Evolutionary conservation across 2,888 invertebrate genomes (phyloP).

Genomic region (Hypomecis atomaria): DNA sequence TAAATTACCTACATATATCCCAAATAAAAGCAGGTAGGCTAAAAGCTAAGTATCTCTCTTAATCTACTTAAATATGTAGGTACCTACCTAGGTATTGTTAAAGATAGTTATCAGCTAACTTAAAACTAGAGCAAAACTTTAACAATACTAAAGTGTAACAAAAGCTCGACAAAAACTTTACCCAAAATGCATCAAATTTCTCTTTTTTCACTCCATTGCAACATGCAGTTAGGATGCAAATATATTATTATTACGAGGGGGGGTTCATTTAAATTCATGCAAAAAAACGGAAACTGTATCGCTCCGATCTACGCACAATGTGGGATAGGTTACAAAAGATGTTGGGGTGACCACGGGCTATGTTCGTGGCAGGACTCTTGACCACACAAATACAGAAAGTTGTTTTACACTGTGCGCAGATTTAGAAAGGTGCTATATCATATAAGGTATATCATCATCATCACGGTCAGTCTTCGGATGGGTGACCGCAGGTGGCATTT

Average conservation of each 20-base stretch:
- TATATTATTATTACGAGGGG: conserved; percentile 68
- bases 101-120: not conserved
- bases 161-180: conserved; percentile 13
- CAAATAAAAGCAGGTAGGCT: too few relatives aligned
- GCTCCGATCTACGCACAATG: conserved; percentile 78
- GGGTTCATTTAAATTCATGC: conserved; percentile 80
- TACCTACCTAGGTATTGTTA: not conserved
- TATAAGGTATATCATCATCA: too few relatives aligned
- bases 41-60: too few relatives aligned
- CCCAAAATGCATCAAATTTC: conserved; percentile 29
- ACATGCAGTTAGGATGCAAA: conserved; percentile 72
- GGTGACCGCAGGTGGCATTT: too few relatives aligned
- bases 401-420: too few relatives aligned
- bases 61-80: too few relatives aligned
- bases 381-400: too few relatives aligned
- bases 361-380: not conserved
- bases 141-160: conserved; percentile 1
- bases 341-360: conserved; percentile 56
- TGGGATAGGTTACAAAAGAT: conserved; percentile 64
- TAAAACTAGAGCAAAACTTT: not conserved
- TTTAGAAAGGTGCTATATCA: too few relatives aligned
- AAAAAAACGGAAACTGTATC: conserved; percentile 81
- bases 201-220: conserved; percentile 42
- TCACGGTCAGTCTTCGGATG: too few relatives aligned
- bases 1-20: too few relatives aligned